Evolutionary conservation across 1,140 invertebrate genomes (phyloP), one percentile per base, ranked within the genome.

Genomic region (Calycopis cecrops): DNA sequence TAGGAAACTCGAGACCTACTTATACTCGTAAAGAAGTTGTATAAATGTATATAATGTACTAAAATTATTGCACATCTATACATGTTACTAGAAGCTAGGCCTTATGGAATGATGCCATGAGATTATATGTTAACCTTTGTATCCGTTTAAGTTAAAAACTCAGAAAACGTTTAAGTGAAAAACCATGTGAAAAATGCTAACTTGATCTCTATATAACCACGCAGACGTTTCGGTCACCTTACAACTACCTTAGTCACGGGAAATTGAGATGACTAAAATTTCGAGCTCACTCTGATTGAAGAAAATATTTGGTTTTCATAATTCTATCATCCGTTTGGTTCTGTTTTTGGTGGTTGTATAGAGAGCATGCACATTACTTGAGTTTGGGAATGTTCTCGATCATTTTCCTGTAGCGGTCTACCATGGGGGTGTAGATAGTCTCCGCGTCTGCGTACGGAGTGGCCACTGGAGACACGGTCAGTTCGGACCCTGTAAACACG

Each of bases 341-440:
- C 21, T 9, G 21, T 35, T n/a, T 9, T 3, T 18, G 10, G 12
- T 28, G n/a, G 21, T 34, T 2, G 28, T 34, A 50, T 1, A 14
- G 28, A 28, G n/a, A n/a, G 14, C 1, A 35, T 9, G 1, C 33
- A 14, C 33, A 16, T 51, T 67, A 77, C 1, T 63, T 50, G 12
- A 81, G 60, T 56, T 70, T 73, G 33, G 80, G 78, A 49, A 82
- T 68, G 17, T 76, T 60, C 38, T 88, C 62, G n/a, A 90, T 62
- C 34, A 91, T 79, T 52, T 86, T 73, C 16, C 89, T 74, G 68
- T 92, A 93, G 51, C 92, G 86, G 17, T 77, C 65, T 4, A 92
- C 70, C 92, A 93, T 92, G 1, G 91, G 90, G 48, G 79, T 87
- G 71, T 93, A 94, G 57, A 93, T 91, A 75, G 90, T 71, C 35